phyloP scores from a whole-genome alignment of 2,113 vertebrate species.

The Leptobrachium ailaonicum region DNA sequence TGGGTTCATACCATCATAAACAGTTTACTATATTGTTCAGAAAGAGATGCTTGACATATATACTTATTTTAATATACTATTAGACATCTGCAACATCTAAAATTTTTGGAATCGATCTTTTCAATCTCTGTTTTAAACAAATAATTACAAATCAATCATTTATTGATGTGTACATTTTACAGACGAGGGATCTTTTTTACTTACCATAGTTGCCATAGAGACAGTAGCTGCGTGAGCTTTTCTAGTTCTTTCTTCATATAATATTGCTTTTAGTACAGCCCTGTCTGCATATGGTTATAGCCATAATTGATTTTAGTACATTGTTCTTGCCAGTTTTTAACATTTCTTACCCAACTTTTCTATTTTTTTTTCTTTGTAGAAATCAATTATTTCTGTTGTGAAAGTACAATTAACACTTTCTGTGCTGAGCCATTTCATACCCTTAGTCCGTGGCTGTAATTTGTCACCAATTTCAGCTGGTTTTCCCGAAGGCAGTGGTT shows the following conservation, averaged over 20 bases:
- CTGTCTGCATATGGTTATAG: background rate
- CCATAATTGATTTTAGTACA: conserved; percentile 6
- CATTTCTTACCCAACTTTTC: background rate
- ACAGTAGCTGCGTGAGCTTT: background rate
- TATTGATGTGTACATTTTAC: background rate
- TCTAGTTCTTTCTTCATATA: background rate
- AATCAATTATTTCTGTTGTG: background rate
- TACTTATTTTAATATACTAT: no score
- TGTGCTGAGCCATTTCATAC: no score
- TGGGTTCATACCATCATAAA: no score
- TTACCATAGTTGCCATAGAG: background rate
- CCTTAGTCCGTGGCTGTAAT: no score
- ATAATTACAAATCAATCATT: conserved; percentile 13
- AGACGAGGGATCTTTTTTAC: background rate
- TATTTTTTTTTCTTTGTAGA: background rate
- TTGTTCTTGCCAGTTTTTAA: background rate
- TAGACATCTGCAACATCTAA: no score
- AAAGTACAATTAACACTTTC: no score
- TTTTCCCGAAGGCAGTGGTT: no score
- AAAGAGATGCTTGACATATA: no score
- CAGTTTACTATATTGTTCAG: no score
- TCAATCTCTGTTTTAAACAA: conserved; percentile 2
- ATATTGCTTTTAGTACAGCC: background rate
- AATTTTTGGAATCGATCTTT: no score
- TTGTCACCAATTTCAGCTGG: no score